Percentiles rank a stretch among this genome's conserved stretches.
Conservation (phyloP, 2,888 invertebrate genomes). For the Axea sp. region DNA sequence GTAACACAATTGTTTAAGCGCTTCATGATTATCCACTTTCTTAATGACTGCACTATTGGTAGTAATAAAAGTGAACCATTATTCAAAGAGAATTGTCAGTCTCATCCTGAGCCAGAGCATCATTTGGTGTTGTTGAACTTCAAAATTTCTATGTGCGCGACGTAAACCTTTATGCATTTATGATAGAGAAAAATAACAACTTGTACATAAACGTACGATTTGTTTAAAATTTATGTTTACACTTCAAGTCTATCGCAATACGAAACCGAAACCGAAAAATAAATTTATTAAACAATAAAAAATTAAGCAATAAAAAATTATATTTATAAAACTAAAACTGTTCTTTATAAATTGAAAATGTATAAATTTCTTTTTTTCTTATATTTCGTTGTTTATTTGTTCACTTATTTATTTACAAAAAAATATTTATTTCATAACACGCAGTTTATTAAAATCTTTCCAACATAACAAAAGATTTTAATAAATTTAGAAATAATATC, state of each 20-base stretch:
- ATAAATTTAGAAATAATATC: too few relatives aligned
- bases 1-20: constrained; percentile 44
- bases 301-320: too few relatives aligned
- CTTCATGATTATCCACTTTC: constrained; percentile 54
- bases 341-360: too few relatives aligned
- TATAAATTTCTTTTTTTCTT: too few relatives aligned
- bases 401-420: too few relatives aligned
- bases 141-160: constrained; percentile 50
- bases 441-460: too few relatives aligned
- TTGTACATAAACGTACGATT: constrained; percentile 60
- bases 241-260: constrained; percentile 65
- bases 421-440: too few relatives aligned
- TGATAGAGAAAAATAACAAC: constrained; percentile 44
- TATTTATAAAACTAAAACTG: too few relatives aligned
- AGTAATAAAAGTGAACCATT: constrained; percentile 49
- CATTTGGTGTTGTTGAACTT: constrained; percentile 63
- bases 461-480: too few relatives aligned
- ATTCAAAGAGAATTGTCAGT: constrained; percentile 59
- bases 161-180: constrained; percentile 20
- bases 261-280: too few relatives aligned
- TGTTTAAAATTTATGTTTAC: constrained; percentile 70
- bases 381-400: too few relatives aligned
- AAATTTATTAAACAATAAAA: too few relatives aligned
- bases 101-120: constrained; percentile 49
- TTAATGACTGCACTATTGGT: constrained; percentile 49